Conservation (phyloP, 2,113 vertebrate species). For the Hyla sarda region DNA sequence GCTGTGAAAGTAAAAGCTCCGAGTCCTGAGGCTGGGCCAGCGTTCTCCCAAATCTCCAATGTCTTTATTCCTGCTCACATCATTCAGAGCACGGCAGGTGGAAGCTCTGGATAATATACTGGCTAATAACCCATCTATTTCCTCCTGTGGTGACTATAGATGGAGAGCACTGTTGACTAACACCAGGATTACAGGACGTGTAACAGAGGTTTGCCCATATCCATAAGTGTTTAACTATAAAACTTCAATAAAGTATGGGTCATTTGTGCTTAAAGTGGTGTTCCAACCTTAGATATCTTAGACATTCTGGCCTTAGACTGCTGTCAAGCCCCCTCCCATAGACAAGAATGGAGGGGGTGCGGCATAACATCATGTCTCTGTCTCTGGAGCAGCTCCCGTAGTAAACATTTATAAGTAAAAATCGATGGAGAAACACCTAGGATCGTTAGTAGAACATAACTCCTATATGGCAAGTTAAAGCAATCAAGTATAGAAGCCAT, state of each 20-base stretch:
- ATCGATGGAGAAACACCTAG: no score
- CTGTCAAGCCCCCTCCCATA: no score
- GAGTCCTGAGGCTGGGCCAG: not conserved
- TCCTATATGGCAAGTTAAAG: no score
- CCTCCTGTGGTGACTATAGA: slow-evolving; percentile 2
- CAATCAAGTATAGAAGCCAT: no score
- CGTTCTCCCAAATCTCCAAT: slow-evolving; percentile 1
- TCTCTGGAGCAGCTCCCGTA: no score
- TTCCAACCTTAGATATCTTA: no score
- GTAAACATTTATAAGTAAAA: no score
- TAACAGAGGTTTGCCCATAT: not conserved
- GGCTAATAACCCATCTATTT: slow-evolving; percentile 13
- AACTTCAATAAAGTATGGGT: not conserved
- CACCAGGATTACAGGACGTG: not conserved
- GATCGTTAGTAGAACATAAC: no score
- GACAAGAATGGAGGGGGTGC: no score
- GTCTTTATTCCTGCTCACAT: not conserved
- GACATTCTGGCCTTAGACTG: no score
- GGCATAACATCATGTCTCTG: no score
- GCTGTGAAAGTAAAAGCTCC: not conserved
- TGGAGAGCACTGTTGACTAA: not conserved
- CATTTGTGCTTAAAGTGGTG: not conserved
- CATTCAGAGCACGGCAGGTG: not conserved
- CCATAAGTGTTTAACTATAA: not conserved
- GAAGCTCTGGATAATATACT: not conserved